Percentiles rank a stretch among this genome's conserved stretches.
Evolutionary conservation across 2,113 vertebrate genomes (phyloP).

Genomic region (Potamarius usumacintae): DNA sequence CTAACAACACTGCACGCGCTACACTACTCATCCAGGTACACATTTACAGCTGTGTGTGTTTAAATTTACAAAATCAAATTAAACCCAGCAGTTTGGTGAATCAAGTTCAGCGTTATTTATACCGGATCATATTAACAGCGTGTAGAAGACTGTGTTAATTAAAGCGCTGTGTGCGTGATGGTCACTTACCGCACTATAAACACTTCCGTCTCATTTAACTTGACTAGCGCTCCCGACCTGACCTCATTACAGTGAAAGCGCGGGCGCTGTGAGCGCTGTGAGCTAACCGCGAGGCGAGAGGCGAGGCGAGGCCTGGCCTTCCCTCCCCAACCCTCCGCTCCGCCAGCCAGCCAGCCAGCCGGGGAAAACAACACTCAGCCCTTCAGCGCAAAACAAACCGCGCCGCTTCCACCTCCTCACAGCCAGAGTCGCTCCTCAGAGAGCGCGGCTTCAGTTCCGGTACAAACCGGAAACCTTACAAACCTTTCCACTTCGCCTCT

Average conservation of each 20-base stretch:
- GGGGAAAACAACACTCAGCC: slow-evolving; percentile 64
- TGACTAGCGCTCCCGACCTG: too few species aligned
- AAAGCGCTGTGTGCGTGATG: not conserved
- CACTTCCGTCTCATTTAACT: too few species aligned
- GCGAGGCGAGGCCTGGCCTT: too few species aligned
- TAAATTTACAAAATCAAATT: not conserved
- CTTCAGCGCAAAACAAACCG: slow-evolving; percentile 46
- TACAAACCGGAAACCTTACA: slow-evolving; percentile 25
- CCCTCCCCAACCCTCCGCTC: not conserved
- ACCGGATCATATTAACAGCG: too few species aligned
- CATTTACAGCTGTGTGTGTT: too few species aligned
- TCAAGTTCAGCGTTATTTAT: not conserved
- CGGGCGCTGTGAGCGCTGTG: too few species aligned
- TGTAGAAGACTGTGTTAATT: too few species aligned
- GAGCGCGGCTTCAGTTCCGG: slow-evolving; percentile 63
- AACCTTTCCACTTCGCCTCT: not conserved
- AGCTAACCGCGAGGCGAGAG: slow-evolving; percentile 50
- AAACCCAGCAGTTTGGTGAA: not conserved
- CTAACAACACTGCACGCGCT: slow-evolving; percentile 23
- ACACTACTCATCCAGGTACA: not conserved
- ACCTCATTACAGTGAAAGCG: too few species aligned
- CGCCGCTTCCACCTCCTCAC: not conserved
- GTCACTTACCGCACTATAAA: not conserved
- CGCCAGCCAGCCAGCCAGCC: slow-evolving; percentile 59
- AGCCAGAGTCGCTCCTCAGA: slow-evolving; percentile 42